Conservation (phyloP, 2,797 vertebrate genomes). For the Etheostoma nigrum region DNA sequence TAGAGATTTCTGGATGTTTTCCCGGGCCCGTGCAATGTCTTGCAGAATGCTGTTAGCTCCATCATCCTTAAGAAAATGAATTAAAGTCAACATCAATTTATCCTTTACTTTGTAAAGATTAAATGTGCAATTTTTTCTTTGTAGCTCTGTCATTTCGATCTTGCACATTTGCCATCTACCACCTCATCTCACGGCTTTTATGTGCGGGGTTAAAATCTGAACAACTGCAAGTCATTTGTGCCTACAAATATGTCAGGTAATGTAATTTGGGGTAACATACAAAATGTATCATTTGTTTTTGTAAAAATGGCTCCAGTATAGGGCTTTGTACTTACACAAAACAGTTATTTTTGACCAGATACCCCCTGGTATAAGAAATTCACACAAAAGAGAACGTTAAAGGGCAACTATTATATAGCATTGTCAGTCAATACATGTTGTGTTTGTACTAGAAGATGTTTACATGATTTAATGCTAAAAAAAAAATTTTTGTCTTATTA, state of each 20-base stretch:
- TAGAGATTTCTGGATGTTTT: slow-evolving; percentile 99
- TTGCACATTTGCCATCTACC: neutral
- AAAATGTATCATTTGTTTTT: too few relatives aligned
- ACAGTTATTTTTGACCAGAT: neutral
- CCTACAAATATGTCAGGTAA: neutral
- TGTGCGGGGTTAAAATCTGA: neutral
- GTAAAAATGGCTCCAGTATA: neutral
- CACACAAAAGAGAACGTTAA: too few relatives aligned
- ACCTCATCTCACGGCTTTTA: neutral
- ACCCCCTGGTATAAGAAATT: too few relatives aligned
- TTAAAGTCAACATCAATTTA: neutral
- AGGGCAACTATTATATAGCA: too few relatives aligned
- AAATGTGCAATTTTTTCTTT: neutral
- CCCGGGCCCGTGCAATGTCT: slow-evolving; percentile 96
- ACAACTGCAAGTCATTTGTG: neutral
- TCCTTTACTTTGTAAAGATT: neutral
- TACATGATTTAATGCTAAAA: too few relatives aligned
- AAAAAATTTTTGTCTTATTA: too few relatives aligned
- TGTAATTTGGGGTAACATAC: neutral
- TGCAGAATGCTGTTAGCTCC: slow-evolving; percentile 94
- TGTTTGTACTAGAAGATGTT: too few relatives aligned
- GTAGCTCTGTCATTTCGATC: neutral
- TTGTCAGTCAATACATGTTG: too few relatives aligned
- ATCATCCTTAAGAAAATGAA: slow-evolving; percentile 84
- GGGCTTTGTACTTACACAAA: too few relatives aligned